These are phyloP conservation scores for Mythimna impura DNA, from an alignment of 2,888 invertebrate species.

Conservation along the genomic window DNA sequence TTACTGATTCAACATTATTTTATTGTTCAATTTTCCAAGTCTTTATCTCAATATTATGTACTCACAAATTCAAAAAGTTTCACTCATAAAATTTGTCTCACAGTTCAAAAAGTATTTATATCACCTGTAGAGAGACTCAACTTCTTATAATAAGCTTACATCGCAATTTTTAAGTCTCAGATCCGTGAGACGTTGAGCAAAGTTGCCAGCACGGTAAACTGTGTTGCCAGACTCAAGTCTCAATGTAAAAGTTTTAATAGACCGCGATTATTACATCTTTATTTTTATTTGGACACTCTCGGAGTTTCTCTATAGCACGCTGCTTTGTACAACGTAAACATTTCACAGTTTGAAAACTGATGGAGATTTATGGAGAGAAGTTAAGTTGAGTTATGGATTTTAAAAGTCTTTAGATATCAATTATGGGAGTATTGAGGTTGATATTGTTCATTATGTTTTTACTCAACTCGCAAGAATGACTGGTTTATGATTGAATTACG, in stretches of 20 bases:
- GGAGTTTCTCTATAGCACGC: conserved; percentile 39
- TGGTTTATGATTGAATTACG: background rate
- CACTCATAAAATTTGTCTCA: conserved; percentile 1
- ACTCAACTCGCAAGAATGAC: background rate
- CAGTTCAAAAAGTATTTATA: conserved; percentile 38
- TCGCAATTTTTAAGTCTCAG: conserved; percentile 58
- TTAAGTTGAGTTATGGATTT: conserved; percentile 20
- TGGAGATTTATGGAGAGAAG: conserved; percentile 36
- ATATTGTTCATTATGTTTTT: background rate
- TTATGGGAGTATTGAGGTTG: background rate
- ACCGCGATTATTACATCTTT: conserved; percentile 69
- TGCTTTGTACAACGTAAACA: conserved; percentile 58
- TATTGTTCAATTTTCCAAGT: background rate
- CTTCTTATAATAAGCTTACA: conserved; percentile 47
- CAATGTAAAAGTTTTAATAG: conserved; percentile 73
- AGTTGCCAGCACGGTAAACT: conserved; percentile 34
- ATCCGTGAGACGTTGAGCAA: conserved; percentile 44
- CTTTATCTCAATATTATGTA: background rate
- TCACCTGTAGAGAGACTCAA: conserved; percentile 42
- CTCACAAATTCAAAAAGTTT: conserved; percentile 18
- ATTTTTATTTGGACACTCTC: conserved; percentile 60
- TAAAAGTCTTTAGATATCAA: conserved; percentile 4
- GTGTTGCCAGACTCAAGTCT: conserved; percentile 36
- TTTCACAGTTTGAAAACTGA: conserved; percentile 49
- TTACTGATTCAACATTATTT: background rate